These are phyloP conservation scores for Myoxocephalus aenaeus DNA, from an alignment of 2,797 vertebrate genomes.

Conservation along the genomic window DNA sequence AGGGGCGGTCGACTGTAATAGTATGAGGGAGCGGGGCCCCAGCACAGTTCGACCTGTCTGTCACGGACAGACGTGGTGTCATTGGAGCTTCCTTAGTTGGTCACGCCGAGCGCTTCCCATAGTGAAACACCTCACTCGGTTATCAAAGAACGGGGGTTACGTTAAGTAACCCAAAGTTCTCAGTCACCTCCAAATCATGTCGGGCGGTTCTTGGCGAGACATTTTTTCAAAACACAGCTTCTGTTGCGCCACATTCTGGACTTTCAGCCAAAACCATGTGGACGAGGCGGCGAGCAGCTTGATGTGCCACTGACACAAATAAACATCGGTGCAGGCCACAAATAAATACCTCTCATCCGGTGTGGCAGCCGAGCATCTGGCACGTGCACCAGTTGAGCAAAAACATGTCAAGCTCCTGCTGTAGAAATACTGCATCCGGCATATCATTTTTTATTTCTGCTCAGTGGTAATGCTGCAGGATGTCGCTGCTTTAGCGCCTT, in stretches of 20 bases:
- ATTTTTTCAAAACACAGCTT: conserved; percentile 57
- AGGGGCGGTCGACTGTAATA: too few species aligned
- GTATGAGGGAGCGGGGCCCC: too few species aligned
- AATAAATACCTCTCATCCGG: conserved; percentile 63
- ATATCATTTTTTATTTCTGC: conserved; percentile 9
- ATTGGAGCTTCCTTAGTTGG: too few species aligned
- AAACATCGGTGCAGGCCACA: conserved; percentile 59
- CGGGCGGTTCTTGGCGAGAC: conserved; percentile 11
- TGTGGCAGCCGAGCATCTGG: conserved; percentile 65
- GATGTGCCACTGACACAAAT: conserved; percentile 67
- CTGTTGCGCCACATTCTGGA: conserved; percentile 43
- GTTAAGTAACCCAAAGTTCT: too few species aligned
- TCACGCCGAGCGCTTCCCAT: too few species aligned
- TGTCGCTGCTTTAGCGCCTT: conserved; percentile 51
- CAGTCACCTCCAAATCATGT: conserved; percentile 27
- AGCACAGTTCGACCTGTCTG: too few species aligned
- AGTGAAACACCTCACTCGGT: too few species aligned
- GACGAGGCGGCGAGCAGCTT: conserved; percentile 50
- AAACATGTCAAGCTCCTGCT: conserved; percentile 29
- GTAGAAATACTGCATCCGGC: conserved; percentile 17
- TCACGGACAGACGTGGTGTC: too few species aligned
- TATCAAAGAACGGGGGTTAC: too few species aligned
- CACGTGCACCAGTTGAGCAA: conserved; percentile 46
- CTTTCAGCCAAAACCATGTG: conserved; percentile 52
- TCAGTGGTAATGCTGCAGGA: conserved; percentile 54